A percentile compares a stretch with the other conserved stretches of the same genome.
Evolutionary conservation across 1,140 invertebrate species (phyloP).

Genomic region (Homalodisca vitripennis): DNA sequence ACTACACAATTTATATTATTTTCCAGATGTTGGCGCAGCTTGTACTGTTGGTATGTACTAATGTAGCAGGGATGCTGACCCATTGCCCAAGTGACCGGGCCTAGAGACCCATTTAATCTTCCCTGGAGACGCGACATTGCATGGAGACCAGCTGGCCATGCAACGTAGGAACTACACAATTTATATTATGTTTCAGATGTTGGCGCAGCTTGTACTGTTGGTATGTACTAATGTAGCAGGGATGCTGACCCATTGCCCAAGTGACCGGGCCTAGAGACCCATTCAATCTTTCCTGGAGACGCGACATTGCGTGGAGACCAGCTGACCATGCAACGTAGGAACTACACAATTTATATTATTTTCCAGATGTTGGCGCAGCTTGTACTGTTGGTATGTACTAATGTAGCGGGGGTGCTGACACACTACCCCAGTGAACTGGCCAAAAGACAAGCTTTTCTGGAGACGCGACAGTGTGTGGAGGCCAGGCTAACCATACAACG

Average conservation of each 20-base stretch:
- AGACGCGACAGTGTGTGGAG: slow-evolving; percentile 92
- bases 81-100: too few relatives aligned
- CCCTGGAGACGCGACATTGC: too few relatives aligned
- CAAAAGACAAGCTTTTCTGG: slow-evolving; percentile 86
- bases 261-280: slow-evolving; percentile 85
- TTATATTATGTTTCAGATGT: too few relatives aligned
- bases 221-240: too few relatives aligned
- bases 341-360: slow-evolving; percentile 56
- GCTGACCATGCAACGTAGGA: slow-evolving; percentile 91
- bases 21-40: too few relatives aligned
- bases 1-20: slow-evolving; percentile 91
- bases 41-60: too few relatives aligned
- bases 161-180: too few relatives aligned
- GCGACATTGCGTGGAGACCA: slow-evolving; percentile 87
- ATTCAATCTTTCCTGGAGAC: slow-evolving; percentile 96
- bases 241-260: slow-evolving; percentile 88
- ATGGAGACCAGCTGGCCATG: too few relatives aligned
- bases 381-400: slow-evolving; percentile 70
- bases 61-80: too few relatives aligned
- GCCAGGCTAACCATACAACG: slow-evolving; percentile 86
- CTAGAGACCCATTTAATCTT: too few relatives aligned
- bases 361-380: neutral
- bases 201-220: too few relatives aligned
- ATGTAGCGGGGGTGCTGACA: slow-evolving; percentile 86
- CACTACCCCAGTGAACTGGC: slow-evolving; percentile 90